Evolutionary conservation across 2,797 vertebrate species (phyloP).

Genomic region (Phoeniculus purpureus): DNA sequence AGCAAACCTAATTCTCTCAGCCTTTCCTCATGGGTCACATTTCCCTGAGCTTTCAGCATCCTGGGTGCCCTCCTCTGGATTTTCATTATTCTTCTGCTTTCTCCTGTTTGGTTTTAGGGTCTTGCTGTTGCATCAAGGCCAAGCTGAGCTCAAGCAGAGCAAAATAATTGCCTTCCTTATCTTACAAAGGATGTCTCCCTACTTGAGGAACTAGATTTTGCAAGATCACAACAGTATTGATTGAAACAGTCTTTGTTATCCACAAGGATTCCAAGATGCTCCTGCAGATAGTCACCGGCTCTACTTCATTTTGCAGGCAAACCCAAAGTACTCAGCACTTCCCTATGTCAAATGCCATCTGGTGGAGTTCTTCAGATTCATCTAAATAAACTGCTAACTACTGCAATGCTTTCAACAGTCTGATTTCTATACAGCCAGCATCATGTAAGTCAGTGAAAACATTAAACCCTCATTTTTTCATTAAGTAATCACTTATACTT

Average conservation of each 20-base stretch:
- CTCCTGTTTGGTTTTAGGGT: neutral
- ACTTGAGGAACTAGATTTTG: neutral
- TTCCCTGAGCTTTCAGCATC: neutral
- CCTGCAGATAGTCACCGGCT: neutral
- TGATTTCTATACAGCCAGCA: neutral
- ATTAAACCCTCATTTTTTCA: neutral
- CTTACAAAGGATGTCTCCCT: neutral
- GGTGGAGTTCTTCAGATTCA: neutral
- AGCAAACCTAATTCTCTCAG: neutral
- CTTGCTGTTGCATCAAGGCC: neutral
- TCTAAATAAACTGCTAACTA: neutral
- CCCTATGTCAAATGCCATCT: neutral
- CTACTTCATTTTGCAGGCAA: neutral
- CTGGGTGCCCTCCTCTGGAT: neutral
- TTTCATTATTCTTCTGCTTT: neutral
- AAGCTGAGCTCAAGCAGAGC: neutral
- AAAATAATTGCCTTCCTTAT: neutral
- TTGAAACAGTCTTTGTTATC: neutral
- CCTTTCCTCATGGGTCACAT: neutral
- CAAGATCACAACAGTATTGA: neutral
- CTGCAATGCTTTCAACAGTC: neutral
- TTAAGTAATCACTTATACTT: neutral
- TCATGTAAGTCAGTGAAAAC: neutral
- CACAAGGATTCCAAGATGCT: neutral
- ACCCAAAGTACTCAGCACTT: neutral